Evolutionary conservation across 2,113 vertebrate genomes (phyloP), one percentile per base, ranked within the genome.

Genomic region (Chamaetylas fuelleborni): DNA sequence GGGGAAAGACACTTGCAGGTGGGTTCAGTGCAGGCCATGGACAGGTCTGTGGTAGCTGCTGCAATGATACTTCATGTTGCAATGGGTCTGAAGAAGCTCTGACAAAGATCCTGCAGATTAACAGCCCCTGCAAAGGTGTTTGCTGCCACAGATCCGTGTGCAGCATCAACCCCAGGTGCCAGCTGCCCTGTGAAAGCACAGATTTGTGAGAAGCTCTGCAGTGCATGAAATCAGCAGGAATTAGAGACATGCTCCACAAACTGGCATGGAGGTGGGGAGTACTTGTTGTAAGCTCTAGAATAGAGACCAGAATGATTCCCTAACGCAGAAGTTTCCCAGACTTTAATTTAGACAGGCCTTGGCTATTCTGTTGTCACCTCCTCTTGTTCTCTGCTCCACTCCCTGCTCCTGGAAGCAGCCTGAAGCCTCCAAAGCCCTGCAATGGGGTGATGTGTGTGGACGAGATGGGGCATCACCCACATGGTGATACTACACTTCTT

Each of bases 151-250:
- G 8, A 69, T 5, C 31, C 36, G 5, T 5, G 12, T 5, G 14
- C 48, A 45, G 62, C 79, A 80, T 50, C 50, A 56, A 58, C 66
- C 42, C 54, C 25, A 51, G 54, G 38, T 81, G 60, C 31, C 88
- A 91, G 47, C 7, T 6, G 1, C 42, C 3, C 1, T 42, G 31
- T 28, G n/a, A 65, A 92, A 69, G 12, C 3, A 4, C 14, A 72
- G 57, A 79, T 72, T 86, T 87, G 48, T 65, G 74, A 88, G 76
- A 40, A 34, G n/a, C 9, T 86, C 26, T 14, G 2, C 17, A 8
- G n/a, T 54, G n/a, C 40, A 74, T 69, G n/a, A 43, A 81, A 60
- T 76, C 45, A 81, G n/a, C 34, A 91, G 53, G 64, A 94, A 54
- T 36, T 78, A 77, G 9, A 66, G 45, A 47, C 1, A 1, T 50